Percentiles rank a stretch among this genome's conserved stretches.
These are phyloP conservation scores for Australoheros facetus DNA, from an alignment of 2,797 vertebrate species.

Conservation along the genomic window DNA sequence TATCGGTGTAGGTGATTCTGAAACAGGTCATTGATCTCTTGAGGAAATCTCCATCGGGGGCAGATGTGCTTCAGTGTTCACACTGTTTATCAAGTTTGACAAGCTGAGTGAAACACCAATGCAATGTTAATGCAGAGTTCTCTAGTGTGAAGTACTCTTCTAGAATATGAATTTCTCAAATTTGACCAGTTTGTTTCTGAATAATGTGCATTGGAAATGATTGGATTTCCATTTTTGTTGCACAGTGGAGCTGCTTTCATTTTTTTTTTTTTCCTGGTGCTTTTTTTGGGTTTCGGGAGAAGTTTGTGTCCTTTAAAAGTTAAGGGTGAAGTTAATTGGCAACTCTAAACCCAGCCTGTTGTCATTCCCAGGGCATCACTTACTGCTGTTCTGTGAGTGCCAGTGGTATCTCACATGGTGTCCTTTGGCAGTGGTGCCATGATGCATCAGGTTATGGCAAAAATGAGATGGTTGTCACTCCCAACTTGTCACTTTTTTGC, in stretches of 20 bases:
- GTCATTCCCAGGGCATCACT: background rate
- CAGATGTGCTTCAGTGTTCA: slow-evolving; percentile 14
- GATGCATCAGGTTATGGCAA: too few species aligned
- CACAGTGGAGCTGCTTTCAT: background rate
- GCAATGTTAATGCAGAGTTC: slow-evolving; percentile 2
- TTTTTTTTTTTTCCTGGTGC: background rate
- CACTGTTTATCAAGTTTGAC: slow-evolving; percentile 14
- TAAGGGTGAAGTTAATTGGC: background rate
- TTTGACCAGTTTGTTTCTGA: background rate
- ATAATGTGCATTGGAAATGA: slow-evolving; percentile 12
- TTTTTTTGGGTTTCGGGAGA: background rate
- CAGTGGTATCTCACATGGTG: background rate
- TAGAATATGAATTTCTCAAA: slow-evolving; percentile 7
- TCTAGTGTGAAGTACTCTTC: background rate
- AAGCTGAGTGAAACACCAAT: slow-evolving; percentile 4
- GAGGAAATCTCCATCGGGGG: background rate
- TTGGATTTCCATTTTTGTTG: background rate
- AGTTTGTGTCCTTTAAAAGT: background rate
- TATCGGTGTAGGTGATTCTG: background rate
- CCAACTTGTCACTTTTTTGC: too few species aligned
- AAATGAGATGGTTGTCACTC: too few species aligned
- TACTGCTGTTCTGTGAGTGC: background rate
- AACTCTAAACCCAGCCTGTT: background rate
- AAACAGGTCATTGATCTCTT: background rate
- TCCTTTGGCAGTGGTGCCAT: too few species aligned